Evolutionary conservation across 2,797 vertebrate genomes (phyloP), one percentile per base, ranked within the genome.

Genomic region (Smutsia temminckii): DNA sequence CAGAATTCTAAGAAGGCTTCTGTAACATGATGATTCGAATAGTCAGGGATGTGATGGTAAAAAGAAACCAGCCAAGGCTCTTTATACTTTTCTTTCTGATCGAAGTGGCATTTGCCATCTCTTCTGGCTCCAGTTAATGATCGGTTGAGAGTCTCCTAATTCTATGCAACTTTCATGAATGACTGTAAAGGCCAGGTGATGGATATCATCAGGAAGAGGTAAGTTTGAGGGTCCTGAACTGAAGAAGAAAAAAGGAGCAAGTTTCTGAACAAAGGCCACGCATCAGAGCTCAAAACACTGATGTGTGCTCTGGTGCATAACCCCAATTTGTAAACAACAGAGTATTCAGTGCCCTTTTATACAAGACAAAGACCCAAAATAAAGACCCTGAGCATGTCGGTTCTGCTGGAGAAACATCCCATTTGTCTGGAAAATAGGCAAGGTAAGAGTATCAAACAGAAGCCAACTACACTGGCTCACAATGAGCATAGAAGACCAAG

Each of bases 281-380:
- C 7, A 78, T 75, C 34, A 5, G 32, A 94, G 95, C 83, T 89
- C 55, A 59, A 94, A 97, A 29, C 4, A 78, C 68, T 79, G 17
- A 1, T 46, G 51, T 95, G 27, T 18, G 0, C 46, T 95, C 29
- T n/a, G 79, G 96, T n/a, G 49, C 8, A 94, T 96, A 97, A 97
- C 83, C 91, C 87, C 92, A 97, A 93, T 95, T 95, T 81, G 96
- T 89, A 92, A 96, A 95, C 91, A 96, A 96, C 89, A 63, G 96
- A 92, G 91, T 93, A 64, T 61, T 96, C 46, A 32, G 34, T 25
- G 59, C 79, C 85, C 80, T 87, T 95, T 91, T 88, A 95, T 69
- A 29, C 95, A 86, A 96, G 81, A 97, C 72, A 97, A 94, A 89
- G 74, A 71, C 91, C 42, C 25, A 37, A 87, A 96, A 93, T 96